Percentiles rank a stretch among this genome's conserved stretches.
Conservation (phyloP, 2,888 invertebrate genomes). For the Thymelicus lineola region DNA sequence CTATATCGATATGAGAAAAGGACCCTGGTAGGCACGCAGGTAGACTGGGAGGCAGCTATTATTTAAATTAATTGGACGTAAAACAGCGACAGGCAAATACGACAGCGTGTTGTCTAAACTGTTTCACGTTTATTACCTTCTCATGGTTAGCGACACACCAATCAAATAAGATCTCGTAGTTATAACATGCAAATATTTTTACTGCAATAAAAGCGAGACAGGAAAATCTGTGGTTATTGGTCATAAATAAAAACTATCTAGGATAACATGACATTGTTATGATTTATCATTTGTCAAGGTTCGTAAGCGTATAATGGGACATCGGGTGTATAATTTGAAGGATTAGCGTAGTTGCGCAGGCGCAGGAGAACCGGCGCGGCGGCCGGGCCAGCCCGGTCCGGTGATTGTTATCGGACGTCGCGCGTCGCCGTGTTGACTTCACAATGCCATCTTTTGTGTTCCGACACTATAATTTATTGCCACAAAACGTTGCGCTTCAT, state of each 20-base stretch:
- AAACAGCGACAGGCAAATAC: slow-evolving; percentile 69
- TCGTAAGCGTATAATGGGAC: slow-evolving; percentile 45
- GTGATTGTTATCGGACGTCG: slow-evolving; percentile 77
- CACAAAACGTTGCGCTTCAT: slow-evolving; percentile 70
- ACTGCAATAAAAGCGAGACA: neutral
- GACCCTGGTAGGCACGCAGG: slow-evolving; percentile 56
- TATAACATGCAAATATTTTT: neutral
- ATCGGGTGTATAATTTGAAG: slow-evolving; percentile 51
- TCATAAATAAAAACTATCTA: slow-evolving; percentile 11
- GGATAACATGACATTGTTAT: slow-evolving; percentile 11
- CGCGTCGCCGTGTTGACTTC: slow-evolving; percentile 77
- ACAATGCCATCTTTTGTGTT: slow-evolving; percentile 82
- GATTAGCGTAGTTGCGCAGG: slow-evolving; percentile 51
- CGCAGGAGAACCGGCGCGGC: slow-evolving; percentile 42
- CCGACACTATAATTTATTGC: slow-evolving; percentile 80
- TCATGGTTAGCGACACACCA: slow-evolving; percentile 6
- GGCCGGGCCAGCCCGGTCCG: slow-evolving; percentile 50
- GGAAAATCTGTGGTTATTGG: neutral
- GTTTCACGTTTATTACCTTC: slow-evolving; percentile 54
- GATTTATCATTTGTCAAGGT: slow-evolving; percentile 6
- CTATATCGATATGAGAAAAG: slow-evolving; percentile 39
- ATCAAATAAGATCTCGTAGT: neutral
- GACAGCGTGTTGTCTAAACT: slow-evolving; percentile 68
- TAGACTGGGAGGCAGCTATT: slow-evolving; percentile 76
- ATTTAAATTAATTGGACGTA: slow-evolving; percentile 83